phyloP scores from a whole-genome alignment of 2,888 invertebrate genomes.

The Oconnorella tubifera region DNA sequence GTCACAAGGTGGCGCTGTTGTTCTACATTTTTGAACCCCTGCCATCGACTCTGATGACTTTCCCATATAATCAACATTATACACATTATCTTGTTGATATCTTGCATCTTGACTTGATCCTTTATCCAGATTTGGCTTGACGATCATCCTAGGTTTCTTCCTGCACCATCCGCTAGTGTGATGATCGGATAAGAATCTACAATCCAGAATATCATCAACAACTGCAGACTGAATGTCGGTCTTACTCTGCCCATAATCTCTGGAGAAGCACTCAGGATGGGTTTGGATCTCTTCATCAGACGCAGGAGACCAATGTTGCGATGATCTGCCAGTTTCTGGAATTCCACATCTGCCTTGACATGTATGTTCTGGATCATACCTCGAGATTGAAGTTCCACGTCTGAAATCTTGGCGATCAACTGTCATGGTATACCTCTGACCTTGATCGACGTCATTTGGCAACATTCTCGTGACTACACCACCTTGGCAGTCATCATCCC shows the following conservation, averaged over 20 bases:
- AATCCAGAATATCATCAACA: not conserved
- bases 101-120: not conserved
- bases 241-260: too few relatives aligned
- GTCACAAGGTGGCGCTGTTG: conserved; percentile 2
- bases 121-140: conserved; percentile 24
- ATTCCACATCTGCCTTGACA: not conserved
- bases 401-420: not conserved
- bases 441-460: not conserved
- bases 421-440: too few relatives aligned
- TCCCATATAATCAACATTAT: too few relatives aligned
- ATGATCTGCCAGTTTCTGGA: not conserved
- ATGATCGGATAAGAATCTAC: not conserved
- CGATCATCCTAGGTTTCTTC: conserved; percentile 25
- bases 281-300: not conserved
- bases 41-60: not conserved
- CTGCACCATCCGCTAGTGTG: not conserved
- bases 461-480: not conserved
- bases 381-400: not conserved
- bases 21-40: not conserved
- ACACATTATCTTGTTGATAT: too few relatives aligned
- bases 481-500: too few relatives aligned
- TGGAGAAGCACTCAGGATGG: not conserved
- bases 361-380: too few relatives aligned
- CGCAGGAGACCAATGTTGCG: not conserved
- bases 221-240: not conserved